phyloP scores from a whole-genome alignment of 2,888 invertebrate species.

The Drosophila pseudotalamancana region DNA sequence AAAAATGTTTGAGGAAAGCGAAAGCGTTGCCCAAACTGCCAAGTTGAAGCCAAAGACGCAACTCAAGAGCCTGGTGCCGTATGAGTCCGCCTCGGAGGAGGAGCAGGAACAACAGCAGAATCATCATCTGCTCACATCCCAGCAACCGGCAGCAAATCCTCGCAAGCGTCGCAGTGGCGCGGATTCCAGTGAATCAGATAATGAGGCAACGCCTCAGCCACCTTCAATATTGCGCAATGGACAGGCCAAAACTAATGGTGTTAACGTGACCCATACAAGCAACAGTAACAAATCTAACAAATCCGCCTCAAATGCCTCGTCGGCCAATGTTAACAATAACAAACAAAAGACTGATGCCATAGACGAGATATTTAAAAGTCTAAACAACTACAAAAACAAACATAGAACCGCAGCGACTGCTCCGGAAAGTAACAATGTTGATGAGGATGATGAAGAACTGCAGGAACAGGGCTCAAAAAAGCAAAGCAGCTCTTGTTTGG shows the following conservation, averaged over 20 bases:
- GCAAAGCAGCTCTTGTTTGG: not conserved
- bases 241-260: constrained; percentile 56
- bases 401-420: constrained; percentile 14
- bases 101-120: constrained; percentile 44
- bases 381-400: constrained; percentile 56
- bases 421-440: constrained; percentile 27
- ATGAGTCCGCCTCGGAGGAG: constrained; percentile 86
- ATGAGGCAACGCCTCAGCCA: constrained; percentile 30
- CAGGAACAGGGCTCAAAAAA: constrained; percentile 26
- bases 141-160: constrained; percentile 41
- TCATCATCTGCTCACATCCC: constrained; percentile 3
- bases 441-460: constrained; percentile 17
- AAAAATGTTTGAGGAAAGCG: constrained; percentile 67
- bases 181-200: constrained; percentile 59
- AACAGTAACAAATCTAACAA: constrained; percentile 43
- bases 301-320: constrained; percentile 56
- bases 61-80: constrained; percentile 86
- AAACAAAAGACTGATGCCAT: constrained; percentile 80
- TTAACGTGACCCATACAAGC: constrained; percentile 4
- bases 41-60: constrained; percentile 66
- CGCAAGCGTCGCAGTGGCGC: constrained; percentile 69
- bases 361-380: constrained; percentile 78
- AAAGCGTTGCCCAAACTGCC: constrained; percentile 41
- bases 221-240: constrained; percentile 47
- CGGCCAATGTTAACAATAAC: constrained; percentile 53